These are phyloP conservation scores for Rhogogaster chlorosoma DNA, from an alignment of 2,888 invertebrate species.

Conservation along the genomic window DNA sequence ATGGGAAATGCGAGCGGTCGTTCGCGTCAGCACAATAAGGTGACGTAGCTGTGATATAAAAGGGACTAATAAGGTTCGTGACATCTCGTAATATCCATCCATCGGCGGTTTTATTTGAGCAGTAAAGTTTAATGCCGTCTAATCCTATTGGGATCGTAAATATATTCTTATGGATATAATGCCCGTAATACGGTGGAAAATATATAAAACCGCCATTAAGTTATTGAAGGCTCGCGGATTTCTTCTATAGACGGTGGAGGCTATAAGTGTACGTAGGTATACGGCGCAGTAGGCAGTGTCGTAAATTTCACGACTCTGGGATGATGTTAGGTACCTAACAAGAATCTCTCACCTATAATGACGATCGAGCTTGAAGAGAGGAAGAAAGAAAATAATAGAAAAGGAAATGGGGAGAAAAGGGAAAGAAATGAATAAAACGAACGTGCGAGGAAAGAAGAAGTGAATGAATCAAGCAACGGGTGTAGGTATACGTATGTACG, in stretches of 20 bases:
- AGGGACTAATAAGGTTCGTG: conserved; percentile 14
- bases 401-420: too few relatives aligned
- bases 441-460: background rate
- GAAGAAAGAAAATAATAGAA: background rate
- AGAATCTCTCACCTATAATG: background rate
- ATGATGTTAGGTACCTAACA: background rate
- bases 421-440: background rate
- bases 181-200: conserved; percentile 46
- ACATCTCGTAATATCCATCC: conserved; percentile 38
- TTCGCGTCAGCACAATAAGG: background rate
- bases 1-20: background rate
- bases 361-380: background rate
- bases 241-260: background rate
- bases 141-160: conserved; percentile 52
- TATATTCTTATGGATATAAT: conserved; percentile 48
- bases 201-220: conserved; percentile 52
- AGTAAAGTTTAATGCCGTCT: conserved; percentile 43
- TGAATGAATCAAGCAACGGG: background rate
- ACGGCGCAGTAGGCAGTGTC: background rate
- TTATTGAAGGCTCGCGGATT: conserved; percentile 49
- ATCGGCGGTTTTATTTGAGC: conserved; percentile 35
- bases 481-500: too few relatives aligned
- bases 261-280: background rate
- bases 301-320: conserved; percentile 37
- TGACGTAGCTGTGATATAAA: background rate